These are phyloP conservation scores for Arnoldichthys spilopterus DNA, from an alignment of 2,797 vertebrate species.

Conservation along the genomic window DNA sequence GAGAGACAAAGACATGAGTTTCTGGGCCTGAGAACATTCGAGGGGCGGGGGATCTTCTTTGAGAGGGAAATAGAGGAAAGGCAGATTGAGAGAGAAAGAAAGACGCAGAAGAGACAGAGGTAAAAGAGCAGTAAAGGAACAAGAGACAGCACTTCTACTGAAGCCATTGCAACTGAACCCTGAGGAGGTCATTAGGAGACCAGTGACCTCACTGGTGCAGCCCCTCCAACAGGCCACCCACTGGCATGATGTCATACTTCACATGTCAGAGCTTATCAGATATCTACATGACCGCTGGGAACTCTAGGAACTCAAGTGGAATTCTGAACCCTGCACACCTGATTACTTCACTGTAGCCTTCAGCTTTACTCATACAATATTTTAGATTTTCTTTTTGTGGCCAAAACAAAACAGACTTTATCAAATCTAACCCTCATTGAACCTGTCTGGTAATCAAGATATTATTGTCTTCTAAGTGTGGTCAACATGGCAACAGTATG, in stretches of 20 bases:
- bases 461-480: no score
- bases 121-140: background rate
- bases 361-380: conserved; percentile 20
- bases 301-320: conserved; percentile 61
- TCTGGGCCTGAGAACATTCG: background rate
- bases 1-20: conserved; percentile 19
- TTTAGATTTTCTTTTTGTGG: background rate
- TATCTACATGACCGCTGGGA: conserved; percentile 56
- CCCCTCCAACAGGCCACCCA: conserved; percentile 61
- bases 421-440: conserved; percentile 46
- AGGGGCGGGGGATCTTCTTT: background rate
- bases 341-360: conserved; percentile 43
- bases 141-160: background rate
- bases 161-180: conserved; percentile 37
- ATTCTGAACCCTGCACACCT: conserved; percentile 46
- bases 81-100: background rate
- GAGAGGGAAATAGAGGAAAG: background rate
- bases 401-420: no score
- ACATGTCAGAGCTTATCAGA: conserved; percentile 73
- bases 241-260: conserved; percentile 76
- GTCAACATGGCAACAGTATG: no score
- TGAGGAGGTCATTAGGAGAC: conserved; percentile 65
- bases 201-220: conserved; percentile 72
- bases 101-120: background rate
- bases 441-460: no score